Conservation (phyloP, 2,113 vertebrate species). For the Mesocricetus auratus region DNA sequence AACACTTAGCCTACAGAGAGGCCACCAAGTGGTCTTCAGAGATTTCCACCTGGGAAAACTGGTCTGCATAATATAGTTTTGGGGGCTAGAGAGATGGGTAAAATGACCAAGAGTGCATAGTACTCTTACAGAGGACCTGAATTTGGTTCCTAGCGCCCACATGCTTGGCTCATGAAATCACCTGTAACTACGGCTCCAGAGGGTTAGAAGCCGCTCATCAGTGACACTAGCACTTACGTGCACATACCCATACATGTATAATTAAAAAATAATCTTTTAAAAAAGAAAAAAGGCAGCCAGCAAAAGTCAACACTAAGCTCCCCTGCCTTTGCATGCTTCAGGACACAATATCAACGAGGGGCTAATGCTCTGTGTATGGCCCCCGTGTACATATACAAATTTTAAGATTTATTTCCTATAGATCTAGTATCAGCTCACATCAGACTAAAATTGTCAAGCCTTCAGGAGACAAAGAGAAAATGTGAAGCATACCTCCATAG, state of each 20-base stretch:
- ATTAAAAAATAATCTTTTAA: not conserved
- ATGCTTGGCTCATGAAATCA: not conserved
- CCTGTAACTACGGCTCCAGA: not conserved
- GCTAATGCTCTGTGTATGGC: not conserved
- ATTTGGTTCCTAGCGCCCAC: not conserved
- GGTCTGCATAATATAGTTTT: not conserved
- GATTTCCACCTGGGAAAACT: not conserved
- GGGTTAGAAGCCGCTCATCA: not conserved
- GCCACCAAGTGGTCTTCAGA: not conserved
- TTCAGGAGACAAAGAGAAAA: not conserved
- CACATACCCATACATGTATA: not conserved
- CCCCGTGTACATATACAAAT: not conserved
- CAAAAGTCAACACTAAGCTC: not conserved
- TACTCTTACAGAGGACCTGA: not conserved
- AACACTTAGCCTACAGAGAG: not conserved
- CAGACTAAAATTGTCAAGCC: not conserved
- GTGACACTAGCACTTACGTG: not conserved
- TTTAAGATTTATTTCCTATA: not conserved
- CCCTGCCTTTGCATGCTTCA: not conserved
- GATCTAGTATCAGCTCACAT: not conserved
- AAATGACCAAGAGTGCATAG: not conserved
- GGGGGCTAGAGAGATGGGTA: not conserved
- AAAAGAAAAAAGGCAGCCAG: not conserved
- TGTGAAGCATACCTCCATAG: not conserved
- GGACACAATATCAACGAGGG: not conserved